These are phyloP conservation scores for Stenodera caucasica DNA, from an alignment of 2,888 invertebrate genomes.

Conservation along the genomic window DNA sequence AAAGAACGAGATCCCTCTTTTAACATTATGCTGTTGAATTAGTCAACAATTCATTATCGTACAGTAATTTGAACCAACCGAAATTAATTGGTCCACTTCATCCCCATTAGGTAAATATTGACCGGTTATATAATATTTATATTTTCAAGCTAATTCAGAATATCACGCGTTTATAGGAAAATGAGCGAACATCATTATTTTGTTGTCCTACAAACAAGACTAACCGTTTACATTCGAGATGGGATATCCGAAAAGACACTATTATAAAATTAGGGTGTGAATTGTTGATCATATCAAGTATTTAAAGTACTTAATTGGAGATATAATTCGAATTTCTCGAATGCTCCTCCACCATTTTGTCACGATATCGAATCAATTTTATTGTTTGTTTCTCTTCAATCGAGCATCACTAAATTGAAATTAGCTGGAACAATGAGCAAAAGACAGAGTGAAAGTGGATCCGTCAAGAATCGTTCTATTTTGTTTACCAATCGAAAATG, in stretches of 20 bases:
- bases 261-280: too few species aligned
- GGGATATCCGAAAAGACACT: too few species aligned
- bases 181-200: constrained; percentile 16
- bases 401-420: background rate
- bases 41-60: background rate
- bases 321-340: constrained; percentile 32
- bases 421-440: constrained; percentile 12
- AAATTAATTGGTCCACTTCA: constrained; percentile 34
- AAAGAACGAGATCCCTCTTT: too few species aligned
- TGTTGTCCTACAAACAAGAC: constrained; percentile 6
- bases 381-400: background rate
- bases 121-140: constrained; percentile 13
- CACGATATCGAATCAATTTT: background rate
- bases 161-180: constrained; percentile 9
- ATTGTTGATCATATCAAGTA: too few species aligned
- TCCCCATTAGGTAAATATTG: constrained; percentile 32
- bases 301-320: too few species aligned
- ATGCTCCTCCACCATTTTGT: background rate
- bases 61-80: background rate
- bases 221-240: too few species aligned
- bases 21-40: too few species aligned
- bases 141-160: background rate
- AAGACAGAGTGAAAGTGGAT: background rate
- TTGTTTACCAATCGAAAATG: constrained; percentile 27
- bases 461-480: constrained; percentile 17